phyloP scores from a whole-genome alignment of 1,140 invertebrate species.

The Melitaea cinxia region DNA sequence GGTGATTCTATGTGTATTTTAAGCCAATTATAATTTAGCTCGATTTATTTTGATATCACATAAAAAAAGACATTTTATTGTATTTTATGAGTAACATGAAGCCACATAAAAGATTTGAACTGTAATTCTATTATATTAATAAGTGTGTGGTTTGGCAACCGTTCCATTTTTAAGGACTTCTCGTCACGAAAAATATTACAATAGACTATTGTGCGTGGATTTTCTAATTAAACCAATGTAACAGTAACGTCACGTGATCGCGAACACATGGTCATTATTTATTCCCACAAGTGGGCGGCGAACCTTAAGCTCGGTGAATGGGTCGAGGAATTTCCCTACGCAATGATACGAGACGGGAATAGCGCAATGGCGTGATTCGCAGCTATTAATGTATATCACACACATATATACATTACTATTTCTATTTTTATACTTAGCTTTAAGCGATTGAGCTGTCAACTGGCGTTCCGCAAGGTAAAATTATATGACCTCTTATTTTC shows the following conservation, averaged over 20 bases:
- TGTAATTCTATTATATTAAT: not conserved
- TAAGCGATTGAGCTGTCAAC: no score
- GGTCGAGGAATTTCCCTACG: conserved; percentile 35
- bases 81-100: not conserved
- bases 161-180: not conserved
- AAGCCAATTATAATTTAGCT: not conserved
- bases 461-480: no score
- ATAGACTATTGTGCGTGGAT: not conserved
- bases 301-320: conserved; percentile 31
- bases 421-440: not conserved
- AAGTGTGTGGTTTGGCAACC: not conserved
- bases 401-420: not conserved
- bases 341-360: conserved; percentile 30
- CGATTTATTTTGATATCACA: not conserved
- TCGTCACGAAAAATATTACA: not conserved
- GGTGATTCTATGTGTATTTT: not conserved
- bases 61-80: not conserved
- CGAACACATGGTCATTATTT: conserved; percentile 11
- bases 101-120: not conserved
- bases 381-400: conserved; percentile 7
- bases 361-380: conserved; percentile 15
- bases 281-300: conserved; percentile 17
- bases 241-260: not conserved
- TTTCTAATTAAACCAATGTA: not conserved
- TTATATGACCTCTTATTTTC: no score